Evolutionary conservation across 2,888 invertebrate genomes (phyloP).

Genomic region (Meteorus colon): DNA sequence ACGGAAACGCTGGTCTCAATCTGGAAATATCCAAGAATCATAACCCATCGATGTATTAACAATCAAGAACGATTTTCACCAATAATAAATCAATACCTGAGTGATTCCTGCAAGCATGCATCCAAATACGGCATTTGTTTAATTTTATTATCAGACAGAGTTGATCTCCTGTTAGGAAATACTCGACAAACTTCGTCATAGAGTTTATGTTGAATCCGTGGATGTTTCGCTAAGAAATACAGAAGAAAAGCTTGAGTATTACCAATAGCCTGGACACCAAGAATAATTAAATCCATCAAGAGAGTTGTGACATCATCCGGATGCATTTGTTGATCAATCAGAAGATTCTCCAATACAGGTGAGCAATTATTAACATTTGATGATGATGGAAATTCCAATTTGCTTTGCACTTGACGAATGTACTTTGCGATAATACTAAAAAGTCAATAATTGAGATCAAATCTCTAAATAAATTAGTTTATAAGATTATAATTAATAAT

Average conservation of each 20-base stretch:
- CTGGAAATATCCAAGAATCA: constrained; percentile 63
- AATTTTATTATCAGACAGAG: constrained; percentile 61
- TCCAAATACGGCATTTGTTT: constrained; percentile 75
- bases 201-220: constrained; percentile 78
- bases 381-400: constrained; percentile 56
- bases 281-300: constrained; percentile 79
- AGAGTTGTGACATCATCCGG: constrained; percentile 79
- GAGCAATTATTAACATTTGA: constrained; percentile 54
- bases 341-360: constrained; percentile 76
- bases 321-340: constrained; percentile 76
- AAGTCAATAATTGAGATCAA: constrained; percentile 5
- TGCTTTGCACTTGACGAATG: constrained; percentile 73
- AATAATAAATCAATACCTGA: constrained; percentile 72
- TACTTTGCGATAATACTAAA: constrained; percentile 78
- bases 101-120: constrained; percentile 80
- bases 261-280: constrained; percentile 79
- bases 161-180: constrained; percentile 65
- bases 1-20: constrained; percentile 80
- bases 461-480: background rate
- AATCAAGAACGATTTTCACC: background rate
- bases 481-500: background rate
- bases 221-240: constrained; percentile 81
- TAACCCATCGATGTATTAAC: background rate
- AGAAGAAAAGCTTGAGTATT: constrained; percentile 79
- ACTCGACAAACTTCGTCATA: constrained; percentile 77